Evolutionary conservation across 2,888 invertebrate genomes (phyloP).

Genomic region (Eremobia ochroleuca): DNA sequence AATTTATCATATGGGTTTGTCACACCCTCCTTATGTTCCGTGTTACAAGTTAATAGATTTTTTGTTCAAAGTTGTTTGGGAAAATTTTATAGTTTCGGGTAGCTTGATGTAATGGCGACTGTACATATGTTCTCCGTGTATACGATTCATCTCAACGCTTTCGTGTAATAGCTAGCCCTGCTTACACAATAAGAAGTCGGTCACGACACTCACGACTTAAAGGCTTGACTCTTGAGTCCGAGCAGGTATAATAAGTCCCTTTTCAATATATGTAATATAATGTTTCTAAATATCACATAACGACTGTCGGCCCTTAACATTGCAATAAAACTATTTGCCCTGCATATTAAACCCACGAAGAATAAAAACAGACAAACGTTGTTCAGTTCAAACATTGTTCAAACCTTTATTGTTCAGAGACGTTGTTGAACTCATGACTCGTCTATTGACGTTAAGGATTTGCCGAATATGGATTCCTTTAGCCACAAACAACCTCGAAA

Average conservation of each 20-base stretch:
- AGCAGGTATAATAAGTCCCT: neutral
- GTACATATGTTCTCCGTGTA: neutral
- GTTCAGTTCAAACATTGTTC: constrained; percentile 5
- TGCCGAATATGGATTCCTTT: neutral
- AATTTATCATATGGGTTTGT: too few species aligned
- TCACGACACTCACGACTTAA: constrained; percentile 35
- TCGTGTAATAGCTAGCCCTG: constrained; percentile 24
- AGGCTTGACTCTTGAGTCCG: constrained; percentile 14
- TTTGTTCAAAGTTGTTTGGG: too few species aligned
- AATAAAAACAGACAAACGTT: constrained; percentile 10
- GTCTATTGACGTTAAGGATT: constrained; percentile 11
- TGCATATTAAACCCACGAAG: neutral
- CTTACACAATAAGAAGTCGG: constrained; percentile 12
- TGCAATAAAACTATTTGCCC: neutral
- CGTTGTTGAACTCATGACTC: constrained; percentile 4
- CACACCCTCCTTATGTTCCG: too few species aligned
- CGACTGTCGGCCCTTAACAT: neutral
- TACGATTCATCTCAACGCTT: neutral
- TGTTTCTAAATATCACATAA: neutral
- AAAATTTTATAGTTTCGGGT: too few species aligned
- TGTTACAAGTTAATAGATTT: too few species aligned
- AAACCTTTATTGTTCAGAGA: neutral
- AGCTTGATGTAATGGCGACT: too few species aligned
- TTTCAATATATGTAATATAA: neutral
- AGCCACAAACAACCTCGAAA: neutral